Base-by-base conservation (phyloP, 1,140 invertebrate species). In the Lanistes nyassanus region DNA sequence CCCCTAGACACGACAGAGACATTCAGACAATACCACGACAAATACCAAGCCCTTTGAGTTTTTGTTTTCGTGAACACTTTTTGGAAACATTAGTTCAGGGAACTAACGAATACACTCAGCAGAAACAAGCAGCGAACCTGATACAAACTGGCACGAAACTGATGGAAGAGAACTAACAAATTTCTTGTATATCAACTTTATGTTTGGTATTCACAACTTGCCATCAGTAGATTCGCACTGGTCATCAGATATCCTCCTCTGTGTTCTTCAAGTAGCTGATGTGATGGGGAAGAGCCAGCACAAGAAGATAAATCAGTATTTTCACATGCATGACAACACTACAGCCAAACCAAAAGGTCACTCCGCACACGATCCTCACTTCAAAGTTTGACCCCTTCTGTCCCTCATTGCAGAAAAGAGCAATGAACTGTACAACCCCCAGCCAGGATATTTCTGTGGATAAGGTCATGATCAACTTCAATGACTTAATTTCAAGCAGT, bases 381-480 rank as follows among this genome's bases (percentile, higher is more conserved):
- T 60, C 70, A 83, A 83, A 51, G 69, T 83, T 9, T 31, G 78
- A 58, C 78, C 80, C 31, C 55, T 82, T 3, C 23, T 83, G 19
- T 74, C 76, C 23, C 65, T 58, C 26, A 68, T 80, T 11, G 65
- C 36, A 21, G 34, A 55, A 13, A 78, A 69, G 0, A 81, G 77
- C 62, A 64, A 53, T 21, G 58, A 58, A 7, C 47, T 58, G 2
- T 80, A 81, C 60, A 60, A 74, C n/a, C 2, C 73, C 74, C 60
- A 42, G 34, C 21, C 55, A 23, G 23, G 26, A 82, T 29, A 31
- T 83, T 1, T 70, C 78, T 29, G 67, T 84, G 31, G 84, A 90
- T 80, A 87, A 91, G 80, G 86, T 86, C 82, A 90, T 90, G 83
- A 87, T 90, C 77, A 81, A 86, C 16, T 90, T 85, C 55, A 90